phyloP scores from a whole-genome alignment of 1,140 invertebrate genomes.

The Bombus confusus region DNA sequence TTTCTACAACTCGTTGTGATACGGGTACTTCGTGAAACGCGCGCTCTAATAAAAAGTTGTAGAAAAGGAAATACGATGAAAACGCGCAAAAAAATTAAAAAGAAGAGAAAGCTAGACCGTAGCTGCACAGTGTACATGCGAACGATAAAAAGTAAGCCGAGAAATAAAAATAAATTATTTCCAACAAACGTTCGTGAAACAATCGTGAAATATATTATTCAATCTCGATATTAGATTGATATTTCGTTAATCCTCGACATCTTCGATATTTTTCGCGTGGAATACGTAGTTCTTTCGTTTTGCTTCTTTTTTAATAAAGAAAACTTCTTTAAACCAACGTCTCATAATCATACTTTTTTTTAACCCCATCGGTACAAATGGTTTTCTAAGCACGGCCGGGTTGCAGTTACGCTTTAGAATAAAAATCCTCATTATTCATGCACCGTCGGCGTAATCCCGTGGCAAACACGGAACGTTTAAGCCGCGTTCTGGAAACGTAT shows the following conservation, averaged over 20 bases:
- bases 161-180: neutral
- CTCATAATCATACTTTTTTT: neutral
- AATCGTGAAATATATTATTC: too few species aligned
- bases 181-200: neutral
- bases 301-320: neutral
- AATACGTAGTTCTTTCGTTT: neutral
- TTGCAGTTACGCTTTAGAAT: neutral
- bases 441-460: conserved; percentile 29
- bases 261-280: too few species aligned
- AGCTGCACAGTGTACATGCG: neutral
- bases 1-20: neutral
- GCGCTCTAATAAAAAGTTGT: neutral
- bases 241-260: neutral
- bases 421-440: conserved; percentile 51
- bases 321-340: neutral
- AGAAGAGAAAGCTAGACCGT: neutral
- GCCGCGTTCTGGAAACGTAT: conserved; percentile 14
- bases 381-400: neutral
- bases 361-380: neutral
- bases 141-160: neutral
- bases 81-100: too few species aligned
- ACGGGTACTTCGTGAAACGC: neutral
- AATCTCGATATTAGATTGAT: neutral
- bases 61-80: neutral
- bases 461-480: conserved; percentile 27